Evolutionary conservation across 2,888 invertebrate genomes (phyloP), one percentile per base, ranked within the genome.

Genomic region (Phlogophora meticulosa): DNA sequence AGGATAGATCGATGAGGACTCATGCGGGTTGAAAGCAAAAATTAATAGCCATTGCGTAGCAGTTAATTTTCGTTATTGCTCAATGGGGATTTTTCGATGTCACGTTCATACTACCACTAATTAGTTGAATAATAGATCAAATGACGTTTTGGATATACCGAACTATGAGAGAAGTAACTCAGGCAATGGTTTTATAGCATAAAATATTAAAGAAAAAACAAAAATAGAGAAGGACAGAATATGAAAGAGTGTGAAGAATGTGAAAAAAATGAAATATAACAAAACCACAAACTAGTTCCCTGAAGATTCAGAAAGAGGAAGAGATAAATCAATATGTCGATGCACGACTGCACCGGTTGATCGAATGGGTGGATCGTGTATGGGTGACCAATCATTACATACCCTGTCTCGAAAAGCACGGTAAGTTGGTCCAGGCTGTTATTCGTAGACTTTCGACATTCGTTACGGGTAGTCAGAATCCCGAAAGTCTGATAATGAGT

Each of bases 21-120:
- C 78, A 92, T 93, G 93, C 93, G 93, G 93, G 93, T 82, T 68
- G 55, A 52, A 72, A 82, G 80, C 82, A 69, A 87, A 85, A 83
- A 80, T 83, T 84, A 77, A 84, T 76, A 72, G 68, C 69, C 69
- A 32, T 56, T 75, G 80, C 78, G 28, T 56, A 76, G 80, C 78
- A 59, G 69, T 82, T 74, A 10, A 13, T 49, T 62, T 65, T 75
- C 72, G 58, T 65, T 55, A 53, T 48, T 72, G 57, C 51, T 63
- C 22, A 52, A 67, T 15, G 15, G 52, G 32, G 17, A 70, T 68
- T 62, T 57, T 46, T 51, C 20, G n/a, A 36, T 36, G 32, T n/a
- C 9, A 46, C 28, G 9, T 45, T 24, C 3, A n/a, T 32, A 28
- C 7, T 53, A 11, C 40, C 22, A 38, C 22, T 15, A 28, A 7